These are phyloP conservation scores for Eudorcas thomsonii DNA, from an alignment of 2,113 vertebrate species.

Conservation along the genomic window DNA sequence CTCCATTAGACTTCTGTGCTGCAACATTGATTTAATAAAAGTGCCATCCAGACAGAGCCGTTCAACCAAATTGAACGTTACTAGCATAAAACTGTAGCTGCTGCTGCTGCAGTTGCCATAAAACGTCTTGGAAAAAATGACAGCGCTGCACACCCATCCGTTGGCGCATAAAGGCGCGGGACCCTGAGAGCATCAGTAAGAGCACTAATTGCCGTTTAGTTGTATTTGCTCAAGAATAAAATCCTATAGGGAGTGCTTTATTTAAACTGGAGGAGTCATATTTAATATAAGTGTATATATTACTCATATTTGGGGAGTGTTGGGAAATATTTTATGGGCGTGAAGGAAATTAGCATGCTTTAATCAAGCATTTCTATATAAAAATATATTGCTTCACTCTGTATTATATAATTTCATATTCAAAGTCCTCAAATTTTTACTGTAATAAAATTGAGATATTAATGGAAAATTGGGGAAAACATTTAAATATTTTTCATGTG, in stretches of 20 bases:
- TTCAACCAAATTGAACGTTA: neutral
- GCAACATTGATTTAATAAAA: conserved; percentile 23
- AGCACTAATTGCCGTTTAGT: neutral
- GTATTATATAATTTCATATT: neutral
- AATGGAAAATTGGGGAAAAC: neutral
- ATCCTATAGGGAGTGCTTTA: neutral
- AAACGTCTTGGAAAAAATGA: neutral
- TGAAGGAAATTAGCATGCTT: neutral
- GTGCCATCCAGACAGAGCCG: neutral
- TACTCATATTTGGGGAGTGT: neutral
- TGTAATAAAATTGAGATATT: neutral
- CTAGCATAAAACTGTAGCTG: neutral
- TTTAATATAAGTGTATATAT: neutral
- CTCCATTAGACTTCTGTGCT: neutral
- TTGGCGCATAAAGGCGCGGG: neutral
- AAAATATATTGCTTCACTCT: neutral
- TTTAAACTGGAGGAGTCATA: neutral
- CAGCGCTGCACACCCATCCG: neutral
- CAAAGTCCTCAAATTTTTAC: neutral
- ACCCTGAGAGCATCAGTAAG: neutral
- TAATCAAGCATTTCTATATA: neutral
- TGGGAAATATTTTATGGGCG: neutral
- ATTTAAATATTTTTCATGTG: neutral
- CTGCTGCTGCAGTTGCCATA: neutral
- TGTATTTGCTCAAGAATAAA: neutral